These are phyloP conservation scores for Oegoconia quadripuncta DNA, from an alignment of 2,888 invertebrate genomes.

Conservation along the genomic window DNA sequence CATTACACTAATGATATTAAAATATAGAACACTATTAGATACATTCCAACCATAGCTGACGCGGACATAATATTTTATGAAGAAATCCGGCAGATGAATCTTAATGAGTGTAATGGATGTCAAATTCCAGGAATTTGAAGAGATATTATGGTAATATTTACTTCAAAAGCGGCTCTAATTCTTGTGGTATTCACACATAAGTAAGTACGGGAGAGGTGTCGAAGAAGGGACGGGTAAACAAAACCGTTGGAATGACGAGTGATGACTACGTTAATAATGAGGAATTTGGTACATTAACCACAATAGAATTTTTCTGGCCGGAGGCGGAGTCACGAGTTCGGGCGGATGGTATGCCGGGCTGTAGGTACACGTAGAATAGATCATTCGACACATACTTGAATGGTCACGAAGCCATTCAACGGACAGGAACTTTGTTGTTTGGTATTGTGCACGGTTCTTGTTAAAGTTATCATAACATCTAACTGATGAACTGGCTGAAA, in stretches of 20 bases:
- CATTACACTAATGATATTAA: slow-evolving; percentile 35
- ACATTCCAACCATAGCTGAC: slow-evolving; percentile 44
- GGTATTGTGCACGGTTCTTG: neutral
- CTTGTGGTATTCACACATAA: slow-evolving; percentile 34
- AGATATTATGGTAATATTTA: slow-evolving; percentile 40
- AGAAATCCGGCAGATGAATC: slow-evolving; percentile 43
- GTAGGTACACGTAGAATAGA: slow-evolving; percentile 41
- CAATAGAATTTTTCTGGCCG: slow-evolving; percentile 73
- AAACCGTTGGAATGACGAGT: slow-evolving; percentile 44
- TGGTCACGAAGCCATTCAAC: slow-evolving; percentile 52
- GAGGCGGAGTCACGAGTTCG: slow-evolving; percentile 60
- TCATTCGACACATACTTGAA: slow-evolving; percentile 46
- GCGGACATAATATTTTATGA: slow-evolving; percentile 45
- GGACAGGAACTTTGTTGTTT: slow-evolving; percentile 21
- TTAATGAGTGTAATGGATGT: slow-evolving; percentile 51
- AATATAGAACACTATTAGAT: slow-evolving; percentile 34
- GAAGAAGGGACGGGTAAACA: slow-evolving; percentile 49
- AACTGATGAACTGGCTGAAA: neutral
- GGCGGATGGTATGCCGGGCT: slow-evolving; percentile 43
- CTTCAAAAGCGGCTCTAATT: slow-evolving; percentile 27
- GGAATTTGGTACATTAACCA: slow-evolving; percentile 74
- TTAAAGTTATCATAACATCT: neutral
- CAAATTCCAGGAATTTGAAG: slow-evolving; percentile 52
- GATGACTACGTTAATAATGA: slow-evolving; percentile 63
- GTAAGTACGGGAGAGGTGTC: slow-evolving; percentile 31